A percentile compares a stretch with the other conserved stretches of the same genome.
phyloP scores from a whole-genome alignment of 2,888 invertebrate genomes.

The Conchocele bisecta region DNA sequence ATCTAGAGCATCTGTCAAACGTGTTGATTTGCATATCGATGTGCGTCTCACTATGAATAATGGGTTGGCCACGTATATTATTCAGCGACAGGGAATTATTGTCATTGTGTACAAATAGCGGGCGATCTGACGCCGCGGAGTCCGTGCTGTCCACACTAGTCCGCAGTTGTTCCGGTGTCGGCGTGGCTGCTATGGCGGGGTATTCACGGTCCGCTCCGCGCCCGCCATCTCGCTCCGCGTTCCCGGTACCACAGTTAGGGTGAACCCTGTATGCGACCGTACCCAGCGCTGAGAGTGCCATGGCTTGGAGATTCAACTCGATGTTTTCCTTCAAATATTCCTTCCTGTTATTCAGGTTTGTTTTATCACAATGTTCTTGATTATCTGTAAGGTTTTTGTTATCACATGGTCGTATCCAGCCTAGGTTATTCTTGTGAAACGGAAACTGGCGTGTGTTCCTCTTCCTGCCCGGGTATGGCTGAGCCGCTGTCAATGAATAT shows the following conservation, averaged over 20 bases:
- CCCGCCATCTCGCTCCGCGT: not conserved
- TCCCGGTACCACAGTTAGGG: not conserved
- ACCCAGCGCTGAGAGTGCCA: too few relatives aligned
- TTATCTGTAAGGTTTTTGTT: conserved; percentile 66
- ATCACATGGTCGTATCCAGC: conserved; percentile 58
- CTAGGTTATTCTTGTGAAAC: conserved; percentile 61
- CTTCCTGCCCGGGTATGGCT: not conserved
- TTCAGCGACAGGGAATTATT: too few relatives aligned
- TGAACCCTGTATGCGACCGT: too few relatives aligned
- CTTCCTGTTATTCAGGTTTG: conserved; percentile 60
- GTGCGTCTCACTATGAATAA: too few relatives aligned
- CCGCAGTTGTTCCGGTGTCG: not conserved
- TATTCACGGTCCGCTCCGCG: not conserved
- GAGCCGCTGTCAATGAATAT: not conserved
- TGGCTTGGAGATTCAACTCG: too few relatives aligned
- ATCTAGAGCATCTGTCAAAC: too few relatives aligned
- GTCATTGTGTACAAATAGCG: too few relatives aligned
- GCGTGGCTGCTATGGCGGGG: not conserved
- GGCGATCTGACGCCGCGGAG: too few relatives aligned
- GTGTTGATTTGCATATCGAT: too few relatives aligned
- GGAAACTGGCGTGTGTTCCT: conserved; percentile 17
- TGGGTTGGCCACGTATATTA: too few relatives aligned
- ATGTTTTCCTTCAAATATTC: conserved; percentile 52
- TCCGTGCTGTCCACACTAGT: too few relatives aligned
- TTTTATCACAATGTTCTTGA: conserved; percentile 59